Evolutionary conservation across 2,797 vertebrate genomes (phyloP).

Genomic region (Thalassophryne amazonica): DNA sequence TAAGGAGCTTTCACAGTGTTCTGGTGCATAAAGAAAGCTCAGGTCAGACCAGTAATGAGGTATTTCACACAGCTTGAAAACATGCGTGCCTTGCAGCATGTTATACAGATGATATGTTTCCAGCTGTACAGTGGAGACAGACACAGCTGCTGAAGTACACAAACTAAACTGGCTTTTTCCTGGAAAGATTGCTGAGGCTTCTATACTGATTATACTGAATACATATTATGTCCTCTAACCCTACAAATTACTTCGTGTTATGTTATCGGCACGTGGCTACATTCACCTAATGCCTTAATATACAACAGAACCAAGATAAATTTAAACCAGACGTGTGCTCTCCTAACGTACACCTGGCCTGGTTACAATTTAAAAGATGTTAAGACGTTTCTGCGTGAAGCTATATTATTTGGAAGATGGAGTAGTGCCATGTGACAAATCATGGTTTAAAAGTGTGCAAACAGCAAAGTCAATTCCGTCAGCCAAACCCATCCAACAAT

Average conservation of each 20-base stretch:
- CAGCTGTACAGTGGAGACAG: constrained; percentile 1
- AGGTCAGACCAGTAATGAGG: neutral
- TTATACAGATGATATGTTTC: constrained; percentile 4
- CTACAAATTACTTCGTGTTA: constrained; percentile 42
- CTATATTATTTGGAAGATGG: too few species aligned
- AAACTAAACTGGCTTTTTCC: neutral
- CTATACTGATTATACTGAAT: constrained; percentile 14
- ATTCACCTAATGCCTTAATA: constrained; percentile 39
- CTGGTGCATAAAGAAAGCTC: neutral
- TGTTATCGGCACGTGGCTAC: constrained; percentile 36
- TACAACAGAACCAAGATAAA: constrained; percentile 30
- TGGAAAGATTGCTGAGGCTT: constrained; percentile 1
- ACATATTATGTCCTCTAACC: constrained; percentile 23
- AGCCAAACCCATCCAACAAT: constrained; percentile 46
- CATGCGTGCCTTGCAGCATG: neutral
- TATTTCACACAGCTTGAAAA: constrained; percentile 3
- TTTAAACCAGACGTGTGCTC: constrained; percentile 28
- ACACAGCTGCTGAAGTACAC: constrained; percentile 6
- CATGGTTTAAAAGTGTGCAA: constrained; percentile 82
- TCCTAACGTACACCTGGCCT: constrained; percentile 5
- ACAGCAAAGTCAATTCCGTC: constrained; percentile 86
- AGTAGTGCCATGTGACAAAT: constrained; percentile 23
- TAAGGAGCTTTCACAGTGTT: constrained; percentile 38
- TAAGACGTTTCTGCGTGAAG: too few species aligned
- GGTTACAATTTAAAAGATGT: constrained; percentile 46